Evolutionary conservation across 2,797 vertebrate species (phyloP).

Genomic region (Cryptoprocta ferox): DNA sequence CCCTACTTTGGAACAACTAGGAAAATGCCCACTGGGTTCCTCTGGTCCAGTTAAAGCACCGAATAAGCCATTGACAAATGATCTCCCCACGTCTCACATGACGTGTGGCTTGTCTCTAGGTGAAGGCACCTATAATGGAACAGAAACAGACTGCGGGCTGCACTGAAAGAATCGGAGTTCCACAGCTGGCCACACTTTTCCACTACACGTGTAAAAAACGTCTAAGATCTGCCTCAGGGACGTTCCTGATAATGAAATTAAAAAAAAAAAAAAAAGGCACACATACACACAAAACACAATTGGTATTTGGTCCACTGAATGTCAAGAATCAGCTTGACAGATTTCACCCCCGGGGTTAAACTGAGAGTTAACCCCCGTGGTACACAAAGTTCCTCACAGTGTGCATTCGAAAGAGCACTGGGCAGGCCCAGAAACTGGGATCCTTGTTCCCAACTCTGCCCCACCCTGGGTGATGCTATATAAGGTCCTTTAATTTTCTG

Average conservation of each 20-base stretch:
- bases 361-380: neutral
- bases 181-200: neutral
- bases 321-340: neutral
- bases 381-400: neutral
- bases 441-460: neutral
- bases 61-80: neutral
- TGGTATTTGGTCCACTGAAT: neutral
- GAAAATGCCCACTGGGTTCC: neutral
- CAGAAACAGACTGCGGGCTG: neutral
- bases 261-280: neutral
- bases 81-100: neutral
- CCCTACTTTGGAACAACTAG: slow-evolving; percentile 6
- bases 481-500: neutral
- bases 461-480: neutral
- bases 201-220: neutral
- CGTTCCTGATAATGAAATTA: neutral
- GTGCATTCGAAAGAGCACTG: neutral
- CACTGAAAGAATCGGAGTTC: neutral
- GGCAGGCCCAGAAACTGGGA: neutral
- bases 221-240: neutral
- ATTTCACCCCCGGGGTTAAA: neutral
- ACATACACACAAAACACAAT: neutral
- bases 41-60: neutral
- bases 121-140: neutral
- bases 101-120: neutral